Conservation (phyloP, 2,888 invertebrate species). For the Chloromyia formosa region DNA sequence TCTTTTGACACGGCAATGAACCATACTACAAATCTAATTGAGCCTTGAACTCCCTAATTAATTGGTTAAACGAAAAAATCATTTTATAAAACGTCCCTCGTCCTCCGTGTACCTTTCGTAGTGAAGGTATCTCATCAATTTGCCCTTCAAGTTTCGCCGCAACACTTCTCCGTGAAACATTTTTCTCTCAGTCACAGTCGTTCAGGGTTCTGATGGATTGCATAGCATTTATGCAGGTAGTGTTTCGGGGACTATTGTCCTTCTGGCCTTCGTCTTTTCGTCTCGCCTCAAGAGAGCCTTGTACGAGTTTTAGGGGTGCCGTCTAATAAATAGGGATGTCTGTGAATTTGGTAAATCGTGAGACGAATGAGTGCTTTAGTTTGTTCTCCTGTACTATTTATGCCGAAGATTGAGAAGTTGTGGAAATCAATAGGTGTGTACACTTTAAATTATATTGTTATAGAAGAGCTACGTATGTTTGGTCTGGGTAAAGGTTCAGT, state of each 20-base stretch:
- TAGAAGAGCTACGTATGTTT: too few species aligned
- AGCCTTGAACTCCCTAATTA: slow-evolving; percentile 39
- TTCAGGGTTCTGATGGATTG: slow-evolving; percentile 23
- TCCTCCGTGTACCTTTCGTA: background rate
- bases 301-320: slow-evolving; percentile 12
- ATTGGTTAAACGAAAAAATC: slow-evolving; percentile 31
- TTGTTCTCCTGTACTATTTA: slow-evolving; percentile 12
- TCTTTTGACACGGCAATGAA: background rate
- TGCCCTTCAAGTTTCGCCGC: background rate
- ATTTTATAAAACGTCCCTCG: slow-evolving; percentile 2
- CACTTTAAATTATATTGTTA: too few species aligned
- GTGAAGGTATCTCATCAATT: background rate
- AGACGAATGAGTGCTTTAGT: slow-evolving; percentile 14
- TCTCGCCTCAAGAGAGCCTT: background rate
- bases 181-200: slow-evolving; percentile 14
- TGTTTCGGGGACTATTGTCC: slow-evolving; percentile 23
- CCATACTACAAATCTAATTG: background rate
- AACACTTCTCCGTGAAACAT: background rate
- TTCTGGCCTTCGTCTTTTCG: background rate
- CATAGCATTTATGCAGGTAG: slow-evolving; percentile 31
- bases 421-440: slow-evolving; percentile 37
- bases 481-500: too few species aligned
- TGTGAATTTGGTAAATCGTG: slow-evolving; percentile 28
- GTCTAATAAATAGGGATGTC: slow-evolving; percentile 37
- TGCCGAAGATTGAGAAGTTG: slow-evolving; percentile 2